Evolutionary conservation across 2,888 invertebrate genomes (phyloP), one percentile per base, ranked within the genome.

Genomic region (Cantharis rustica): DNA sequence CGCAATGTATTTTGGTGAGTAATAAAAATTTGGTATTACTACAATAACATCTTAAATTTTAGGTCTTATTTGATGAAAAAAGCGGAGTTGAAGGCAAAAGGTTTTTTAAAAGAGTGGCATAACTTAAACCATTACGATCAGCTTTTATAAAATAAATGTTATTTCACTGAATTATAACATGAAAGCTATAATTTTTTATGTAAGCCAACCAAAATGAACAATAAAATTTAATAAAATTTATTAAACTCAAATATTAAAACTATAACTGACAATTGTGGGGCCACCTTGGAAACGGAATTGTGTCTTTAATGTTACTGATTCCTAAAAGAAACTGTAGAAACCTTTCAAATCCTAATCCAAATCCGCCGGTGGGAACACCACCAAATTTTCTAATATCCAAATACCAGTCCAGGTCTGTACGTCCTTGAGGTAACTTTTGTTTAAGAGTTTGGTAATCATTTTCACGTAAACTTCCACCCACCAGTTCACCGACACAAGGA

Each of bases 261-360:
- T 89, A 93, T 91, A 93, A 91, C 83, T 89, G 89, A 90, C 96
- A 96, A 88, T 95, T 95, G 87, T 96, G 96, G 11, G 96, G 95
- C 95, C 96, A 96, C 79, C 99, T 91, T 0, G 99, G 99, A 88
- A 98, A 99, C 0, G 98, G 96, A 83, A 98, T 91, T 4, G 95
- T 94, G 86, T 99, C 99, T 87, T 96, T 96, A 81, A 99, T 98
- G 88, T 97, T 99, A 68, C 89, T 89, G 61, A 97, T 91, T 71
- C 94, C 93, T 61, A 97, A 92, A 47, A 98, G 80, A 71, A 93
- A 92, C 88, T 97, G 96, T 75, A 99, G 87, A 82, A 95, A 93
- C 83, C 99, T 92, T 86, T 99, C 99, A 85, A 99, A 94, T 0
- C 99, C 99, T 84, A 99, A 90, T 7, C 99, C 99, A 89, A 96